Conservation (phyloP, 2,113 vertebrate species). For the Mystacornis crossleyi region DNA sequence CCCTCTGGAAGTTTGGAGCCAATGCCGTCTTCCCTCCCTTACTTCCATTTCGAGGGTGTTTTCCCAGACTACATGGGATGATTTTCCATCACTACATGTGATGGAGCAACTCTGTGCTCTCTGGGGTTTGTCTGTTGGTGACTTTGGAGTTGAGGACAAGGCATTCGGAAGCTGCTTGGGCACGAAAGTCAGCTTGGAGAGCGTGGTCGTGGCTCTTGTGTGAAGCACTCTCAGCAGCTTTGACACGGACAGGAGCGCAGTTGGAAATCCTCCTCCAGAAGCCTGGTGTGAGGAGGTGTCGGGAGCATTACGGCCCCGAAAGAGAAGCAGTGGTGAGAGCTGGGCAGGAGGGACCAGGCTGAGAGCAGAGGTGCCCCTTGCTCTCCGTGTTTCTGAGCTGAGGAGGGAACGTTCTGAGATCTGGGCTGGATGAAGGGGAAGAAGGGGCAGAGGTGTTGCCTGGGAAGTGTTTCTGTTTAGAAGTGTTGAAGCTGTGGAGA, state of each 20-base stretch:
- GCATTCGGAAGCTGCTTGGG: not conserved
- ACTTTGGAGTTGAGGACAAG: not conserved
- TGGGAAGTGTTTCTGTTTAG: not conserved
- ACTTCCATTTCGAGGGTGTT: not conserved
- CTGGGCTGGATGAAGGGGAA: accelerated
- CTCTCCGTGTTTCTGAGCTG: not conserved
- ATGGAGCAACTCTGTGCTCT: not conserved
- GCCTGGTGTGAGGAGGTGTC: accelerated
- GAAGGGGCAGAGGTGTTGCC: not conserved
- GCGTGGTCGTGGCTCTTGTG: accelerated
- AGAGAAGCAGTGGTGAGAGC: not conserved
- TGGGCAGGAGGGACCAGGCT: not conserved
- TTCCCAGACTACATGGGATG: accelerated
- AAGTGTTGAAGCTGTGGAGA: not conserved
- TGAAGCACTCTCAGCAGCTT: accelerated
- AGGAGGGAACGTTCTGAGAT: not conserved
- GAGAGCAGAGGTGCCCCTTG: not conserved
- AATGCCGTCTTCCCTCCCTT: accelerated
- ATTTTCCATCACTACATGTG: too few relatives aligned
- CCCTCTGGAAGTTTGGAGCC: not conserved
- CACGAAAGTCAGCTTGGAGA: not conserved
- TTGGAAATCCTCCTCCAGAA: not conserved
- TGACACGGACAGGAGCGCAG: accelerated
- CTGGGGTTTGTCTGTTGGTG: not conserved
- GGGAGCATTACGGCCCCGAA: accelerated